Percentiles rank a stretch among this genome's conserved stretches.
These are phyloP conservation scores for Apodemia duryi DNA, from an alignment of 2,888 invertebrate species.

Conservation along the genomic window DNA sequence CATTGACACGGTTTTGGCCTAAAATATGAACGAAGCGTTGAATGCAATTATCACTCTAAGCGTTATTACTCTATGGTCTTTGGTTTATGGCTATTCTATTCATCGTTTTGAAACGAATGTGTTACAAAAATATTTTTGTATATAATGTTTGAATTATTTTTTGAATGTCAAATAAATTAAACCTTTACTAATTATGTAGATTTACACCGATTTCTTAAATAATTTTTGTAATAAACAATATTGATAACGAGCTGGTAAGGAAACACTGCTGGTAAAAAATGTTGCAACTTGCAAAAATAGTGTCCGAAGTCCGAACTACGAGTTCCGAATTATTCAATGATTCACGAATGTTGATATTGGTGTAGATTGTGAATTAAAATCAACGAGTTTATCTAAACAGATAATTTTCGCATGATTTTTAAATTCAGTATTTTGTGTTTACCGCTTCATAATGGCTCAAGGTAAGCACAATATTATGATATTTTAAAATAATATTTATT, in stretches of 20 bases:
- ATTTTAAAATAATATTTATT: background rate
- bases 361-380: conserved; percentile 34
- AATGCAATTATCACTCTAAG: no score
- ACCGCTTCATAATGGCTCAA: conserved; percentile 46
- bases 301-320: background rate
- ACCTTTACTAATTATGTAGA: no score
- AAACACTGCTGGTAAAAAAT: background rate
- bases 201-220: no score
- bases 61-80: no score
- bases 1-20: no score
- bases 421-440: background rate
- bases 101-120: background rate
- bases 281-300: conserved; percentile 3
- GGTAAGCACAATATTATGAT: conserved; percentile 47
- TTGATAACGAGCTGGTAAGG: background rate
- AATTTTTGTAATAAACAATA: no score
- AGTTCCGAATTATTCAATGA: background rate
- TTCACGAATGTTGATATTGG: conserved; percentile 11
- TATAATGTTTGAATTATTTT: background rate
- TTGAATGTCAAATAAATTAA: no score
- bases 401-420: conserved; percentile 10
- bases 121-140: background rate
- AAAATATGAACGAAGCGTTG: no score
- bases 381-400: conserved; percentile 21
- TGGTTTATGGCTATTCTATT: background rate